Base-by-base conservation (phyloP, 2,113 vertebrate genomes). In the Phyllostomus discolor region DNA sequence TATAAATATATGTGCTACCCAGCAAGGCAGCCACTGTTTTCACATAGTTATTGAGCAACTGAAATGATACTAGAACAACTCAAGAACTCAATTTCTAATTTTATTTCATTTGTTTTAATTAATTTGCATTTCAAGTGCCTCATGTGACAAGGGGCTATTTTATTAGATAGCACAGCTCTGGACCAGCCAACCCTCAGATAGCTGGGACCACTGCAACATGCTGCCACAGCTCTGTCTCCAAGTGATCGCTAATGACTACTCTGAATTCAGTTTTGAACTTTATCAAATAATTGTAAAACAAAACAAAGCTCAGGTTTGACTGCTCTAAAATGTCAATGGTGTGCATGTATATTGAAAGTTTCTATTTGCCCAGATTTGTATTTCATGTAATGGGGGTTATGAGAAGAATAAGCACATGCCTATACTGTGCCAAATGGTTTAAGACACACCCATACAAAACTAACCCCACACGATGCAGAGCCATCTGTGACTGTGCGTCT, bases 191-290 rank as follows among this genome's bases (percentile, higher is more conserved):
- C 7, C 22, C 72, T 95, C 31, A 93, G 59, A 54, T 2, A 26
- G 57, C 38, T 79, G 24, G 57, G 38, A 84, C 9, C 12, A 89
- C n/a, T 88, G 35, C 26, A 16, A 33, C 17, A 79, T 66, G 8
- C 16, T 24, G 75, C 46, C 41, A 57, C 79, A 75, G 31, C 28
- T 83, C 48, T 88, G 10, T 85, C 67, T 89, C 57, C 69, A 76
- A 86, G 62, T 78, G 22, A 81, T 62, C 16, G 24, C 41, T 78
- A 66, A 59, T 67, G 67, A 59, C 16, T 76, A 35, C 38, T 57
- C 41, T 94, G 31, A 90, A 92, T 93, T 93, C 64, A 67, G 79
- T 62, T 91, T 80, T 78, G 48, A 52, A 82, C 84, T 70, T 70
- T 70, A 95, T 31, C 87, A 83, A 64, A 82, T 79, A 66, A 79